A percentile compares a stretch with the other conserved stretches of the same genome.
phyloP scores from a whole-genome alignment of 2,113 vertebrate species.

The Passer montanus region DNA sequence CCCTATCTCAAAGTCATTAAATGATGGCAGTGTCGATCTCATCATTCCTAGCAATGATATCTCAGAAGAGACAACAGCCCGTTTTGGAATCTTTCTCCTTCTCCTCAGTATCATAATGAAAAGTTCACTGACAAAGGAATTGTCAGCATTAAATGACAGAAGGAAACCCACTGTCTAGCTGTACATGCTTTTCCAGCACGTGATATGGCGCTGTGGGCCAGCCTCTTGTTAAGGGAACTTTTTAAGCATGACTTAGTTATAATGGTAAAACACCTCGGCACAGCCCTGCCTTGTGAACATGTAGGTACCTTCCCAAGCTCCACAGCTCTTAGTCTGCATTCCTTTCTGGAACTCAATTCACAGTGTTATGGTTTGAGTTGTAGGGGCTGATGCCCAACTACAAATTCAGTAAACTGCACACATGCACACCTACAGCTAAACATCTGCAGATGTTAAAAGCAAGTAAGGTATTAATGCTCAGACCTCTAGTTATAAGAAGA shows the following conservation, averaged over 20 bases:
- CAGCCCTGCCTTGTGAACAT: background rate
- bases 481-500: background rate
- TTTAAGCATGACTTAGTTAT: background rate
- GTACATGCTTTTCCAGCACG: background rate
- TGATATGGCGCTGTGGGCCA: fast-evolving
- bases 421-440: background rate
- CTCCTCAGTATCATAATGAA: background rate
- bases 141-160: background rate
- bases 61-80: background rate
- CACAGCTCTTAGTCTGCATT: background rate
- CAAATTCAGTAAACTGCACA: background rate
- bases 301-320: background rate
- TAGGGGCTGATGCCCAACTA: background rate
- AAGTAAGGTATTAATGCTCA: background rate
- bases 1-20: background rate
- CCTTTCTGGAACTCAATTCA: background rate
- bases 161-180: background rate
- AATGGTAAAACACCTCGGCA: background rate
- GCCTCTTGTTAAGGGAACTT: background rate
- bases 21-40: background rate
- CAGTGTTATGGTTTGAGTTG: background rate
- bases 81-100: background rate
- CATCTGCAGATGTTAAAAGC: background rate
- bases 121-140: background rate
- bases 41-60: background rate